Evolutionary conservation across 2,888 invertebrate species (phyloP), one percentile per base, ranked within the genome.

Genomic region (Aspidiotus destructor): DNA sequence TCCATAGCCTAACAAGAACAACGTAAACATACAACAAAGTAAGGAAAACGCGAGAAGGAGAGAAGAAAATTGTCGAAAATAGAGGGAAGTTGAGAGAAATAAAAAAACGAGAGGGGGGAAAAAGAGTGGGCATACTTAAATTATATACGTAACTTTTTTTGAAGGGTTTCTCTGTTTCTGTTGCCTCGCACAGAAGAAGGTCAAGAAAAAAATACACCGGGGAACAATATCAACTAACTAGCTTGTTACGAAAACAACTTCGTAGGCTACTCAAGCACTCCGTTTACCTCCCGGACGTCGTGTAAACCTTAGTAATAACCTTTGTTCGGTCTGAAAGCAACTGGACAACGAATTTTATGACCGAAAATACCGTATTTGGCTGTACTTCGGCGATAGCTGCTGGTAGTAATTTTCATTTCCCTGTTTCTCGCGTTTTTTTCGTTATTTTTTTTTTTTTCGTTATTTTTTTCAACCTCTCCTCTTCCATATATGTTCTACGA

Each of bases 201-300:
- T 65, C 65, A 65, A 65, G 65, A 65, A 65, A 65, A 28, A 65
- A 65, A 65, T 65, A 65, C 65, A 57, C 65, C 65, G n/a, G 65
- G 65, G 65, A 65, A 65, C 65, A 65, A 65, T 65, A 65, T 65
- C 65, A 65, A 42, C 65, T 65, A 65, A 65, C 65, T 65, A 65
- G 65, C 65, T 65, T 65, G 65, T 65, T 65, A 65, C 65, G 65
- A 65, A 65, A 65, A 65, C 65, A 65, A 55, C 55, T 57, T 65
- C 57, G 65, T 65, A 65, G 65, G 65, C 65, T 65, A 65, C 65
- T 65, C 57, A 65, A 65, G 57, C 65, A 65, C 65, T 65, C 65
- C 65, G 57, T 65, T 65, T 65, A 65, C 65, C 65, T 65, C 57
- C 57, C 57, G 57, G 28, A 28, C 28, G 28, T 55, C 41, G 58